Evolutionary conservation across 2,888 invertebrate genomes (phyloP), one percentile per base, ranked within the genome.

Genomic region (Ornithoptera priamus): DNA sequence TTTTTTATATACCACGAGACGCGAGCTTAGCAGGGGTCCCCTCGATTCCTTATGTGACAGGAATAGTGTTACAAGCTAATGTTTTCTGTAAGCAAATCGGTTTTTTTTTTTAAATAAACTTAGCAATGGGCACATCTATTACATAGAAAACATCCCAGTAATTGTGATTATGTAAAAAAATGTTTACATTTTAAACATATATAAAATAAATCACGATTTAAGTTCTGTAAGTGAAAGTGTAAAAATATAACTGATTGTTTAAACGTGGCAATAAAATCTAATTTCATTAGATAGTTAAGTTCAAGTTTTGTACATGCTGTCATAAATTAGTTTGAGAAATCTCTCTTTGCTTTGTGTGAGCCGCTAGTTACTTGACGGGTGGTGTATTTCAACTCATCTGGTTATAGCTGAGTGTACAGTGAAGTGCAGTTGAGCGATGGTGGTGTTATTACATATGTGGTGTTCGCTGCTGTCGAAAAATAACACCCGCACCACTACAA

Each of bases 391-490:
- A 72, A 69, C 50, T 64, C 12, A 46, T 67, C 64, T 15, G 17
- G 63, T 67, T 69, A 72, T 65, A 72, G 2, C 18, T 10, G 64
- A 63, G 24, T 56, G 67, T 61, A 70, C 39, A 57, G 53, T 69
- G 65, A 70, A 71, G 71, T 71, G 68, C 68, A 70, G 69, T 36
- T 68, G 66, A 46, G 53, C 62, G 67, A 53, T 70, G 56, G 36
- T 64, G 62, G 42, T 70, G 70, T 70, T 70, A 67, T 70, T 63
- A 67, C 70, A 70, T 70, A 58, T 60, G 65, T 67, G 60, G 67
- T 56, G 67, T 70, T 60, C 62, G 64, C 67, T 70, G 70, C 70
- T 50, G 70, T 70, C 67, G 67, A 70, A 70, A 70, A 70, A 70
- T 70, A 70, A 70, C 67, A 70, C 53, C 63, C 63, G 70, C 67